phyloP scores from a whole-genome alignment of 2,113 vertebrate species.

The Pelusios castaneus region DNA sequence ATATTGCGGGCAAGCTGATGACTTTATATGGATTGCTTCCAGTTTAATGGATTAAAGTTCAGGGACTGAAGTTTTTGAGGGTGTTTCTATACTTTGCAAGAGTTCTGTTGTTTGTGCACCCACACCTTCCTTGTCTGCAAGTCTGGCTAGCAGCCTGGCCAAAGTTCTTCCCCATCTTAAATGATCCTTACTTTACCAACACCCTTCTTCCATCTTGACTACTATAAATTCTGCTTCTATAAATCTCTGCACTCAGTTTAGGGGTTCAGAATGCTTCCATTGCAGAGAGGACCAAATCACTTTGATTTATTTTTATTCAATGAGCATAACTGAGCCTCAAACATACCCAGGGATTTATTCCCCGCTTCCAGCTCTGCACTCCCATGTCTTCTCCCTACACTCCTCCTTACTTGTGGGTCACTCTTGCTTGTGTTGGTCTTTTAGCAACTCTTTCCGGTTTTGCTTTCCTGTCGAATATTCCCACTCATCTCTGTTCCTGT shows the following conservation, averaged over 20 bases:
- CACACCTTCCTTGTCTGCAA: not conserved
- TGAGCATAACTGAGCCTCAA: no score
- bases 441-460: not conserved
- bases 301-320: no score
- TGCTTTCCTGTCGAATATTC: not conserved
- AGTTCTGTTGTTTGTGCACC: not conserved
- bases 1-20: not conserved
- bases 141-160: not conserved
- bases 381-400: rapidly evolving
- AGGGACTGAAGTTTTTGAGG: not conserved
- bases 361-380: not conserved
- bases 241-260: no score
- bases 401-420: not conserved
- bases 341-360: not conserved
- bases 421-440: not conserved
- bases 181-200: not conserved
- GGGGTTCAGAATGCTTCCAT: not conserved
- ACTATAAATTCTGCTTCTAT: not conserved
- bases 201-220: not conserved
- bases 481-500: not conserved
- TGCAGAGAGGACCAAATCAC: rapidly evolving
- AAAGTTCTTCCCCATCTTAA: not conserved
- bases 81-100: rapidly evolving
- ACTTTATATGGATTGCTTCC: not conserved
- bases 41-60: not conserved